A percentile compares a stretch with the other conserved stretches of the same genome.
These are phyloP conservation scores for Bombus confusus DNA, from an alignment of 1,140 invertebrate species.

Conservation along the genomic window DNA sequence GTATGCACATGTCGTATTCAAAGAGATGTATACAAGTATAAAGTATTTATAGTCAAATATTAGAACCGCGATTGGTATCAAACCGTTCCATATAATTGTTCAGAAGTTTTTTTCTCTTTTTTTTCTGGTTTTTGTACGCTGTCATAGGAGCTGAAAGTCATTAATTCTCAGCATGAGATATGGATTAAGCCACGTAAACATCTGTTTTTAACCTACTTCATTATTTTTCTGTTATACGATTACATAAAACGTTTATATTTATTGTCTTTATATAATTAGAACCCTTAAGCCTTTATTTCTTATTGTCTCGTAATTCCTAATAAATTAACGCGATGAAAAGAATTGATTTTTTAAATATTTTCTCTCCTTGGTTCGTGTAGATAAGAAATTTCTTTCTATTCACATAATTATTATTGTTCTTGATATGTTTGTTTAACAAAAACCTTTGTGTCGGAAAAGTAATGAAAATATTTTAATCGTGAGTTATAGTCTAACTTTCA, in stretches of 20 bases:
- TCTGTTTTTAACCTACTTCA: conserved; percentile 34
- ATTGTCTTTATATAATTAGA: conserved; percentile 52
- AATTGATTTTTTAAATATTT: neutral
- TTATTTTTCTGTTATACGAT: conserved; percentile 44
- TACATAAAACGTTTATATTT: conserved; percentile 62
- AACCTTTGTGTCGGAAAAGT: neutral
- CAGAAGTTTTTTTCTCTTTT: conserved; percentile 24
- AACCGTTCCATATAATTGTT: conserved; percentile 50
- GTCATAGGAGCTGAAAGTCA: conserved; percentile 49
- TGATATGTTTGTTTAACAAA: neutral
- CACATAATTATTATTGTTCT: neutral
- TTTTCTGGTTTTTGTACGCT: conserved; percentile 45
- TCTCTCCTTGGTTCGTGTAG: neutral
- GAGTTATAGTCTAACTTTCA: neutral
- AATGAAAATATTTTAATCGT: neutral
- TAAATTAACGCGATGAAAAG: no score
- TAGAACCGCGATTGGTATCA: conserved; percentile 40
- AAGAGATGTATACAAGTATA: conserved; percentile 56
- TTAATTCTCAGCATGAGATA: conserved; percentile 57
- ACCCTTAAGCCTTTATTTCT: conserved; percentile 38
- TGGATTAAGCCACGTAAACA: conserved; percentile 55
- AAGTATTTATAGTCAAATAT: conserved; percentile 47
- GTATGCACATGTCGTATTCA: conserved; percentile 44
- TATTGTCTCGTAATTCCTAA: neutral
- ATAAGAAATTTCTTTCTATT: neutral